Base-by-base conservation (phyloP, 2,113 vertebrate species). In the Bungarus multicinctus region DNA sequence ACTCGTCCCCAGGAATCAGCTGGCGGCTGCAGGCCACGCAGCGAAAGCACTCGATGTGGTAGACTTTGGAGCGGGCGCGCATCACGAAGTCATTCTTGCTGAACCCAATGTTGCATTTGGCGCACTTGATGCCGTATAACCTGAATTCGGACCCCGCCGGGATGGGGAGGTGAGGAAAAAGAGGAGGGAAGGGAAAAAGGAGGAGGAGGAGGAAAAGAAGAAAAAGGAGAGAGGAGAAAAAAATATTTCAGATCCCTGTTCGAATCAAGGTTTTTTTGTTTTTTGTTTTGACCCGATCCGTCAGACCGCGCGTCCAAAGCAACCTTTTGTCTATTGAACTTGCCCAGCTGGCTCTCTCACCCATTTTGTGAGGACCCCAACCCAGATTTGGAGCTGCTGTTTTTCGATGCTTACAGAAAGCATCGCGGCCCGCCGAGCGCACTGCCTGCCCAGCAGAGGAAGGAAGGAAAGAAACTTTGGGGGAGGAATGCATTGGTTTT, bases 71-170 rank as follows among this genome's bases (percentile, higher is more conserved):
- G 89, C 99, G 99, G 91, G 99, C 99, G 89, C 99, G 97, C 99
- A 99, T 99, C 97, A 99, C 99, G 95, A 99, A 99, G 98, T 99
- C 99, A 91, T 99, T 99, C 98, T 99, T 99, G 97, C 99, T 99
- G 98, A 99, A 99, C 95, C 99, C 99, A 96, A 99, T 99, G 98
- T 98, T 99, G 97, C 99, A 99, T 97, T 99, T 99, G 89, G 99
- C 98, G 97, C 99, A 99, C 97, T 99, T 99, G 96, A 99, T 99
- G 94, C 99, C 99, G 94, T 99, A 99, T 96, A 99, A 98, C 98
- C 99, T 99, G 96, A 90, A 92, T 91, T 89, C 95, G 91, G 89
- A 91, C 50, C 91, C 90, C 74, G 92, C 93, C 92, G 91, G 92
- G 55, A 47, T n/a, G n/a, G 52, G 92, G 58, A 90, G 93, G 53